Percentiles rank a stretch among this genome's conserved stretches.
phyloP scores from a whole-genome alignment of 2,113 vertebrate species.

The Lynx canadensis region DNA sequence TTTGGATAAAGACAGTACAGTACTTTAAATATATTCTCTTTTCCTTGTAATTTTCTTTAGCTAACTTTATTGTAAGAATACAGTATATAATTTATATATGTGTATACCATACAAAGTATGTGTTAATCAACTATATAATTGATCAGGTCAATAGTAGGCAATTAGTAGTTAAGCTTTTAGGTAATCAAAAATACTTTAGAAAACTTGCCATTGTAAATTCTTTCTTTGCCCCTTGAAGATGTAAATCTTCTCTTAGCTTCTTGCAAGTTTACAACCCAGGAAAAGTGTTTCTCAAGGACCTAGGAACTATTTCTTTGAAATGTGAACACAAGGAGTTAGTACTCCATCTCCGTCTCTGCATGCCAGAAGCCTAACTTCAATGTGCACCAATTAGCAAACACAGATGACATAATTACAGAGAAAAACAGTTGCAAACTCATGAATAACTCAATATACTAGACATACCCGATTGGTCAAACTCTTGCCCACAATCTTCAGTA shows the following conservation, averaged over 20 bases:
- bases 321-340: neutral
- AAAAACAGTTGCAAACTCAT: neutral
- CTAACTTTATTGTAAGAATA: neutral
- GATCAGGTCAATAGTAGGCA: neutral
- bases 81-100: neutral
- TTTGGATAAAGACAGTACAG: neutral
- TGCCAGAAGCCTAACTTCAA: neutral
- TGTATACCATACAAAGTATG: neutral
- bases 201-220: neutral
- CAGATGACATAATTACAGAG: neutral
- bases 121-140: neutral
- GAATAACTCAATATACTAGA: neutral
- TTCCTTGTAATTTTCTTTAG: neutral
- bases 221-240: neutral
- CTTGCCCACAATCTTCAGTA: neutral
- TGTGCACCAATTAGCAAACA: neutral
- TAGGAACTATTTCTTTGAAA: neutral
- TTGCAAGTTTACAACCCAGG: neutral
- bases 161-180: neutral
- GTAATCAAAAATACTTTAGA: neutral
- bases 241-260: neutral
- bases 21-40: neutral
- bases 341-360: neutral
- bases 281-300: neutral
- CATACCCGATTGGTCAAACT: neutral